Evolutionary conservation across 2,888 invertebrate genomes (phyloP).

Genomic region (Aspidapion aeneum): DNA sequence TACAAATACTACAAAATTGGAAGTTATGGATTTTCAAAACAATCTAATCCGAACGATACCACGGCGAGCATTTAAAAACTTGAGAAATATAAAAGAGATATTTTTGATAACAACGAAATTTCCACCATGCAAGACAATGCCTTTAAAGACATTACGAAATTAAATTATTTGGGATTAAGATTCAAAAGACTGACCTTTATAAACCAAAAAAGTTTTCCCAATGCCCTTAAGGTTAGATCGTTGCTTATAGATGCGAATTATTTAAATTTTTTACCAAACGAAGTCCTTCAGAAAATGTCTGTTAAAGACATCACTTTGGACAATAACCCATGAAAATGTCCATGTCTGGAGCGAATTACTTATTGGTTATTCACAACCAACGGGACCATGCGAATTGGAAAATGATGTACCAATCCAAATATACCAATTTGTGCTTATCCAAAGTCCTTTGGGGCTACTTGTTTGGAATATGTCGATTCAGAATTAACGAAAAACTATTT

Average conservation of each 20-base stretch:
- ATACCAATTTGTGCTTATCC: constrained; percentile 26
- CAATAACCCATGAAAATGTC: constrained; percentile 36
- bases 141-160: constrained; percentile 25
- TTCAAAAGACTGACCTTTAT: constrained; percentile 30
- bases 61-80: constrained; percentile 24
- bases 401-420: constrained; percentile 20
- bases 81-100: constrained; percentile 24
- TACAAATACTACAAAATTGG: constrained; percentile 25
- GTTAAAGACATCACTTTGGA: constrained; percentile 26
- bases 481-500: constrained; percentile 23
- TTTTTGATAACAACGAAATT: constrained; percentile 34
- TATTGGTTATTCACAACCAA: constrained; percentile 29
- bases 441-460: constrained; percentile 15
- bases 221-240: constrained; percentile 21
- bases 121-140: constrained; percentile 30
- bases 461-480: constrained; percentile 24
- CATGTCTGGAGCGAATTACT: constrained; percentile 29
- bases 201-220: constrained; percentile 29
- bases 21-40: constrained; percentile 28
- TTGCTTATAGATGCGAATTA: constrained; percentile 31
- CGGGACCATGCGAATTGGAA: constrained; percentile 19
- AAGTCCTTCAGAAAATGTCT: constrained; percentile 27
- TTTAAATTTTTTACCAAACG: constrained; percentile 31
- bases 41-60: constrained; percentile 31
- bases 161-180: constrained; percentile 31